Conservation (phyloP, 1,140 invertebrate species). For the Camponotus floridanus region DNA sequence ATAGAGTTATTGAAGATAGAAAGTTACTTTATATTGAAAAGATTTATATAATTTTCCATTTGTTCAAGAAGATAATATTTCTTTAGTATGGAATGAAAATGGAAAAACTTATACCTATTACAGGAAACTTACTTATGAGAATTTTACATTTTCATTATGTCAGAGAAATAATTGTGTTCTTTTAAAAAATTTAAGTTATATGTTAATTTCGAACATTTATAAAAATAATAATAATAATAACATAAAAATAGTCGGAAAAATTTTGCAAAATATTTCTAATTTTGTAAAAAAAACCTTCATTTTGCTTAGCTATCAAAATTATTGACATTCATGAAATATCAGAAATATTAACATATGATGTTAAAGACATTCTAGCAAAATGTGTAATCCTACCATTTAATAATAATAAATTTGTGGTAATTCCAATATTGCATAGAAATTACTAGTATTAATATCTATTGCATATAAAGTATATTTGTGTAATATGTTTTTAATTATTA, state of each 20-base stretch:
- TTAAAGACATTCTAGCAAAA: background rate
- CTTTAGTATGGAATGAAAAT: background rate
- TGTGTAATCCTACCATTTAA: background rate
- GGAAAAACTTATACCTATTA: background rate
- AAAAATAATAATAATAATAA: background rate
- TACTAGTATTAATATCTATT: background rate
- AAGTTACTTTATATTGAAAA: background rate
- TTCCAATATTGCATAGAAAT: background rate
- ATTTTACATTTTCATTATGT: background rate
- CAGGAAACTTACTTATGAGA: background rate
- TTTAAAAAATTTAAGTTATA: slow-evolving; percentile 6
- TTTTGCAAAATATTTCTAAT: background rate
- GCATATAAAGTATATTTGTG: slow-evolving; percentile 20
- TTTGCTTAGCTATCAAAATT: background rate
- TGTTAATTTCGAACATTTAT: background rate
- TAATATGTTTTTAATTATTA: background rate
- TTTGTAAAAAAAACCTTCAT: background rate
- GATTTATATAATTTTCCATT: too few species aligned
- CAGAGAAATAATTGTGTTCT: slow-evolving; percentile 10
- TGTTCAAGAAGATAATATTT: too few species aligned
- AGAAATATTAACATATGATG: background rate
- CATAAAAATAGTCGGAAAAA: background rate
- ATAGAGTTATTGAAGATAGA: slow-evolving; percentile 11
- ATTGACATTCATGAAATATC: slow-evolving; percentile 4
- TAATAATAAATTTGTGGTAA: slow-evolving; percentile 4